Conservation (phyloP, 2,888 invertebrate genomes). For the Cephus nigrinus region DNA sequence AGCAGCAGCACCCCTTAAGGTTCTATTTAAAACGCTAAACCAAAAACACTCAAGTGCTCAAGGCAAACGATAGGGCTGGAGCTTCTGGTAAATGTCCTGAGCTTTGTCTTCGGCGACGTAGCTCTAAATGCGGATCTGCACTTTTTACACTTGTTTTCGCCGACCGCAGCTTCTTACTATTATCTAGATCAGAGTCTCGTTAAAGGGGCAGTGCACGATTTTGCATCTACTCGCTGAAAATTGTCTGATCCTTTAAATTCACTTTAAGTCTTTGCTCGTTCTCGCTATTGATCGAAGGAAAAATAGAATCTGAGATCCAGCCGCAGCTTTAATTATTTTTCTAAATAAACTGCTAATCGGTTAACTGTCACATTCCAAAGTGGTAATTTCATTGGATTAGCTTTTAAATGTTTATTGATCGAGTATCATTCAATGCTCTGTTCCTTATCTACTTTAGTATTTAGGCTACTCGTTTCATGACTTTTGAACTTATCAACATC, state of each 20-base stretch:
- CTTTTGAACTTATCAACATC: not conserved
- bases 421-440: not conserved
- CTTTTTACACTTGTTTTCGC: not conserved
- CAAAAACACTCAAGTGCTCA: conserved; percentile 24
- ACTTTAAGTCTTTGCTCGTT: not conserved
- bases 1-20: conserved; percentile 31
- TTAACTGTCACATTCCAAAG: not conserved
- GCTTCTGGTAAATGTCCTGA: conserved; percentile 34
- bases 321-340: not conserved
- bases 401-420: not conserved
- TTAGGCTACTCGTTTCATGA: not conserved
- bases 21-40: conserved; percentile 42
- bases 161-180: too few relatives aligned
- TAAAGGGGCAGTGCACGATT: not conserved
- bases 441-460: not conserved
- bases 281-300: not conserved
- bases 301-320: not conserved
- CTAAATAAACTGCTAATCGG: not conserved
- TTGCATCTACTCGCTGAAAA: not conserved
- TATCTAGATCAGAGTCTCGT: not conserved
- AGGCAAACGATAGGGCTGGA: conserved; percentile 28
- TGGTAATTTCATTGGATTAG: not conserved
- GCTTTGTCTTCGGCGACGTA: conserved; percentile 35
- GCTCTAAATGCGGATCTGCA: not conserved
- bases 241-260: not conserved